Evolutionary conservation across 2,113 vertebrate genomes (phyloP).

Genomic region (Neotoma lepida): DNA sequence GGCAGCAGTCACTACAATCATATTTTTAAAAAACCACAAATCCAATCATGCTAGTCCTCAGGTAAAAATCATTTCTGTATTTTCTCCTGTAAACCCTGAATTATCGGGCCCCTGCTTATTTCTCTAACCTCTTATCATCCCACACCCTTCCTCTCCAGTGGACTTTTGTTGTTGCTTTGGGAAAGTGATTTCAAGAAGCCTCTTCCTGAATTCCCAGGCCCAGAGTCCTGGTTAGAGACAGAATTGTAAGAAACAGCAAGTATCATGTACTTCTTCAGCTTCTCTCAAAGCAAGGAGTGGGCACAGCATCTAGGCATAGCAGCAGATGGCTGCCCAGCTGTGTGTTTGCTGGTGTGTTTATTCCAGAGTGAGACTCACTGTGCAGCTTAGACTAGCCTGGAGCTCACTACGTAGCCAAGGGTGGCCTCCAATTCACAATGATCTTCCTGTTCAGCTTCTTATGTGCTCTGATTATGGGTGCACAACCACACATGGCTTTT

Average conservation of each 20-base stretch:
- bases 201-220: neutral
- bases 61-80: slow-evolving; percentile 4
- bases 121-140: neutral
- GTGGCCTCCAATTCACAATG: neutral
- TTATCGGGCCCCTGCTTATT: neutral
- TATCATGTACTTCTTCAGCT: neutral
- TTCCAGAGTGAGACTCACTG: neutral
- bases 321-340: neutral
- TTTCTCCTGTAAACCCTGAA: slow-evolving; percentile 1
- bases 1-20: neutral
- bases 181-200: neutral
- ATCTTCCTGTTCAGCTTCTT: neutral
- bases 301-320: neutral
- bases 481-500: neutral
- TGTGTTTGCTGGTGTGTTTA: neutral
- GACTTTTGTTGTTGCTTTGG: neutral
- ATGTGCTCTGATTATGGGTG: neutral
- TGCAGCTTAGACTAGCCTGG: neutral
- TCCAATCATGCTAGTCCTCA: neutral
- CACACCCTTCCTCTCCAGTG: neutral
- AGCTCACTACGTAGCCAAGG: neutral
- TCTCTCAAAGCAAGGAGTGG: neutral
- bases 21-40: slow-evolving; percentile 15
- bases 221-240: neutral
- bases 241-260: neutral